phyloP scores from a whole-genome alignment of 1,140 invertebrate species.

The Platyura marginata region DNA sequence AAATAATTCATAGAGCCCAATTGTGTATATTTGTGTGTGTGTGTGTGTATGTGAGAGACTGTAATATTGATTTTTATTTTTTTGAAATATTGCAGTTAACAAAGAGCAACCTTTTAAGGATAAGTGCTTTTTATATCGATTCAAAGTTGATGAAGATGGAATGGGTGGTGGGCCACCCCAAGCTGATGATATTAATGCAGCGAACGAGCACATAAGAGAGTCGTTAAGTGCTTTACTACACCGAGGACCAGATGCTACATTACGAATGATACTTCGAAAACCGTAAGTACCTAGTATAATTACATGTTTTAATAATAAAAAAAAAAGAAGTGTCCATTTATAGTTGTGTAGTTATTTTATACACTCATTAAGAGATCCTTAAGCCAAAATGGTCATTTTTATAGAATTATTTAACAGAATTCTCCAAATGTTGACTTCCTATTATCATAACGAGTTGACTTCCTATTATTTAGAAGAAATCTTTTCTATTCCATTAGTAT shows the following conservation, averaged over 20 bases:
- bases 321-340: too few species aligned
- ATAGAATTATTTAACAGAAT: too few species aligned
- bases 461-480: too few species aligned
- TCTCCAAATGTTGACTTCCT: too few species aligned
- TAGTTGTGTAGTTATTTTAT: too few species aligned
- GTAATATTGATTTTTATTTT: too few species aligned
- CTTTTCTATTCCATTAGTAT: too few species aligned
- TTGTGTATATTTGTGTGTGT: background rate
- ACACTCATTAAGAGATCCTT: too few species aligned
- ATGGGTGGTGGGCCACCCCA: conserved; percentile 23
- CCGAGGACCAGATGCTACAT: conserved; percentile 52
- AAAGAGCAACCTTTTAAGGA: conserved; percentile 68
- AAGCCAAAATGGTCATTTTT: too few species aligned
- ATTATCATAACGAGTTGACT: too few species aligned
- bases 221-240: conserved; percentile 43
- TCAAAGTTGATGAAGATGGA: conserved; percentile 50
- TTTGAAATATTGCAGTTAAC: too few species aligned
- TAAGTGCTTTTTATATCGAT: conserved; percentile 68
- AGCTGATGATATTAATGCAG: conserved; percentile 35
- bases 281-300: conserved; percentile 49
- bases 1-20: background rate
- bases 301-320: background rate
- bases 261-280: conserved; percentile 67
- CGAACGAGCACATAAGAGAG: conserved; percentile 49
- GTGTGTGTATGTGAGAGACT: too few species aligned